phyloP scores from a whole-genome alignment of 53 echinoderm and acorn worm species.

The Pentamera pediparva region DNA sequence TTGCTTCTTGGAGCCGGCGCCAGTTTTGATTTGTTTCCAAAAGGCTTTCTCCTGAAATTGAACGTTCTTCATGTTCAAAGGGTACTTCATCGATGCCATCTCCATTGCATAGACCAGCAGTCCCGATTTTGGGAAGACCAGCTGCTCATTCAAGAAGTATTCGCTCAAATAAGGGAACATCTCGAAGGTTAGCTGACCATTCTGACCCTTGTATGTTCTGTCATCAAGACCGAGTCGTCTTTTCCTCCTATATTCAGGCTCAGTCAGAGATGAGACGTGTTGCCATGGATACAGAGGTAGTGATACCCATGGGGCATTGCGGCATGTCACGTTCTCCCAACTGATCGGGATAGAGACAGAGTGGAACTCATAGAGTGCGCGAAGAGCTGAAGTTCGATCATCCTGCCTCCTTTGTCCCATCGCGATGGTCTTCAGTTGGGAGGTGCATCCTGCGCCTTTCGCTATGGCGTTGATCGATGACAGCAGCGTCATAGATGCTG shows the following conservation, averaged over 20 bases:
- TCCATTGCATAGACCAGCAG: conserved; percentile 65
- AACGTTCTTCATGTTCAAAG: conserved; percentile 37
- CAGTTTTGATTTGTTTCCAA: conserved; percentile 64
- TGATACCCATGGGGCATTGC: conserved; percentile 56
- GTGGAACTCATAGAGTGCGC: conserved; percentile 56
- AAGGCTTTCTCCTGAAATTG: conserved; percentile 34
- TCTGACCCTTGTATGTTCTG: conserved; percentile 63
- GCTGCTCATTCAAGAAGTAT: conserved; percentile 44
- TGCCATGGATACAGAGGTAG: conserved; percentile 93
- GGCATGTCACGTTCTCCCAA: conserved; percentile 66
- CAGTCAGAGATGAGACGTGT: conserved; percentile 67
- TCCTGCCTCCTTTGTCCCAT: conserved; percentile 69
- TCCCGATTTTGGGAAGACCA: conserved; percentile 72
- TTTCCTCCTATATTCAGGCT: conserved; percentile 59
- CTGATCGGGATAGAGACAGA: conserved; percentile 52
- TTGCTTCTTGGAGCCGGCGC: conserved; percentile 41
- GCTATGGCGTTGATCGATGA: conserved; percentile 76
- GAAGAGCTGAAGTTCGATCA: conserved; percentile 54
- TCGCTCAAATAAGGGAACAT: conserved; percentile 76
- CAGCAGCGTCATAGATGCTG: conserved; percentile 72
- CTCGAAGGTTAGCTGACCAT: conserved; percentile 61
- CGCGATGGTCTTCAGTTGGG: conserved; percentile 45
- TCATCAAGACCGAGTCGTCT: conserved; percentile 72
- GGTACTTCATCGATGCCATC: conserved; percentile 39
- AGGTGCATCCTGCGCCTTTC: conserved; percentile 47